Base-by-base conservation (phyloP, 2,113 vertebrate species). In the Maccullochella peelii region DNA sequence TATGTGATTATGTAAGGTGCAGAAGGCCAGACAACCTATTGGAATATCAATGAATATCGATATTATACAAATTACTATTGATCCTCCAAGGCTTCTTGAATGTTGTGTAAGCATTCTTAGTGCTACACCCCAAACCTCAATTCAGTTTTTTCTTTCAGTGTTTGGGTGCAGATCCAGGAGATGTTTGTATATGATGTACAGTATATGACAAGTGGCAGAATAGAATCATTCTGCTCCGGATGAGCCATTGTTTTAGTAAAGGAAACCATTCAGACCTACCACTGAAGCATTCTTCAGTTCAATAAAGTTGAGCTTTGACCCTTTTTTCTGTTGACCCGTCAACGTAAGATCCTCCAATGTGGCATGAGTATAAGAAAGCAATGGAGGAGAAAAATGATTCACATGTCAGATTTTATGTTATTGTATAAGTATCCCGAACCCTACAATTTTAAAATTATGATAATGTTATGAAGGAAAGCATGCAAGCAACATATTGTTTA, bases 1-100 rank as follows among this genome's bases (percentile, higher is more conserved):
- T 42, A 77, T 72, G 20, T 83, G 27, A 88, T 91, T 84, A 80
- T 65, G 21, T 71, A 42, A 78, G 18, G 59, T 42, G 40, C 81
- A 54, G 52, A 79, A 83, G 54, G n/a, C 82, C 72, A 86, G 71
- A 86, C 73, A 55, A 58, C 47, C 73, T 82, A 59, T 79, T 65
- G 73, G 72, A 81, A 89, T 68, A 84, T 84, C 71, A 58, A 50
- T 79, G 50, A 73, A 89, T 68, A 73, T 86, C 1, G 0, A 80
- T 86, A 47, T 52, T 73, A 16, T 75, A 25, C 65, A 80, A 59
- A 85, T 71, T 11, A 68, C 11, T 71, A 82, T 82, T 81, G 84
- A 85, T 73, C 52, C 14, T 11, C 15, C 0, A 5, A 42, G 76
- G 42, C 14, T 67, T 71, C 33, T 66, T 83, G 16, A 80, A 76